A percentile compares a stretch with the other conserved stretches of the same genome.
These are phyloP conservation scores for Dermolepida albohirtum DNA, from an alignment of 2,888 invertebrate species.

Conservation along the genomic window DNA sequence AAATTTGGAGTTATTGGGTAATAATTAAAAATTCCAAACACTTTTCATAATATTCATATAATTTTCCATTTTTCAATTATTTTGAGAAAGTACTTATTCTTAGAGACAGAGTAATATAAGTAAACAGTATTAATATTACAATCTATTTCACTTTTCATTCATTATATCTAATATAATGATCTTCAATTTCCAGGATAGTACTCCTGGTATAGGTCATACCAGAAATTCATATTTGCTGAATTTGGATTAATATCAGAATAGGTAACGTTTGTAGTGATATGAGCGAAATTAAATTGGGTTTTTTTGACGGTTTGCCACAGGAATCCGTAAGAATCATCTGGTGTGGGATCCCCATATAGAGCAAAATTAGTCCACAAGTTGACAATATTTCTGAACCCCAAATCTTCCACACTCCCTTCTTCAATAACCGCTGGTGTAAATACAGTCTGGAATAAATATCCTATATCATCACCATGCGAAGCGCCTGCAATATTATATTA, in stretches of 20 bases:
- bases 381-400: conserved; percentile 17
- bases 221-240: conserved; percentile 14
- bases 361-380: conserved; percentile 42
- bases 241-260: conserved; percentile 1
- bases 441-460: conserved; percentile 14
- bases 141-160: too few species aligned
- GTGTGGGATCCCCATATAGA: conserved; percentile 32
- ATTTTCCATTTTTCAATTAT: too few species aligned
- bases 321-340: conserved; percentile 3
- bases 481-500: conserved; percentile 16
- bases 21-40: too few species aligned
- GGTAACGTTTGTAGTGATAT: conserved; percentile 13
- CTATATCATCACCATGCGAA: conserved; percentile 29
- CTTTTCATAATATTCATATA: too few species aligned
- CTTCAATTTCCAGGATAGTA: too few species aligned
- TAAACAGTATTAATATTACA: too few species aligned
- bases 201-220: conserved; percentile 24
- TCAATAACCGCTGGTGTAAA: conserved; percentile 3
- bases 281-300: conserved; percentile 24
- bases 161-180: too few species aligned
- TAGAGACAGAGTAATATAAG: too few species aligned
- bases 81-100: too few species aligned
- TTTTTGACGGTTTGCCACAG: conserved; percentile 21
- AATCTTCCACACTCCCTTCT: conserved; percentile 23
- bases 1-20: too few species aligned